phyloP scores from a whole-genome alignment of 2,113 vertebrate genomes.

The Hypocryptadius cinnamomeus region DNA sequence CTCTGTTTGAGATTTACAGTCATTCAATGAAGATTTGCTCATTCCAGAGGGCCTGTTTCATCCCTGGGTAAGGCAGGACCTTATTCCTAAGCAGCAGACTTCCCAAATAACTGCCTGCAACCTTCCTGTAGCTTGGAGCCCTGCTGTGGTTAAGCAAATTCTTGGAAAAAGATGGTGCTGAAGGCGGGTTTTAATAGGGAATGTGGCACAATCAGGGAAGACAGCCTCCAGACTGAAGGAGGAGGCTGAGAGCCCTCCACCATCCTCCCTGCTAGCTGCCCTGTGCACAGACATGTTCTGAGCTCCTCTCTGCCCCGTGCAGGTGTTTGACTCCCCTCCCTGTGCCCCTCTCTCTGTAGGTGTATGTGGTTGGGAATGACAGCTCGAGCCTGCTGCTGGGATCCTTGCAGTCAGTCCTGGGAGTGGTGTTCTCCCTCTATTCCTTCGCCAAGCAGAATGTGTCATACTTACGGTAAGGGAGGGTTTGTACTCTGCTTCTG shows the following conservation, averaged over 20 bases:
- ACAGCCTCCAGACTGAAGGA: not conserved
- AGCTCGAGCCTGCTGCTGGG: conserved; percentile 69
- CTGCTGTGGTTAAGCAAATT: not conserved
- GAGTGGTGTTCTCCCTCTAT: conserved; percentile 83
- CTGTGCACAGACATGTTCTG: accelerated
- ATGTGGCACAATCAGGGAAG: not conserved
- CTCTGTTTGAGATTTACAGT: not conserved
- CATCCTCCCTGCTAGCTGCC: not conserved
- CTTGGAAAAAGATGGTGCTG: not conserved
- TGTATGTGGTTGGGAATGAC: conserved; percentile 86
- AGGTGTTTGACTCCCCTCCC: not conserved
- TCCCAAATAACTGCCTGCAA: not conserved
- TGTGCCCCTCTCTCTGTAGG: conserved; percentile 62
- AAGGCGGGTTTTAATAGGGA: not conserved
- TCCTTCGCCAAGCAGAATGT: conserved; percentile 88
- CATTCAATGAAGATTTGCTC: not conserved
- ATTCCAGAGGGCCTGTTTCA: not conserved
- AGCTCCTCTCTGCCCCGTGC: not conserved
- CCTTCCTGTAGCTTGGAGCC: not conserved
- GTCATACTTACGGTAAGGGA: conserved; percentile 84
- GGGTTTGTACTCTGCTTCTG: not conserved
- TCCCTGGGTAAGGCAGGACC: not conserved
- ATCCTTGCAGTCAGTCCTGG: conserved; percentile 72
- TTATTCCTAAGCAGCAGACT: not conserved
- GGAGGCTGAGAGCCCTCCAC: not conserved